Evolutionary conservation across 2,888 invertebrate species (phyloP).

Genomic region (Limenitis arthemis): DNA sequence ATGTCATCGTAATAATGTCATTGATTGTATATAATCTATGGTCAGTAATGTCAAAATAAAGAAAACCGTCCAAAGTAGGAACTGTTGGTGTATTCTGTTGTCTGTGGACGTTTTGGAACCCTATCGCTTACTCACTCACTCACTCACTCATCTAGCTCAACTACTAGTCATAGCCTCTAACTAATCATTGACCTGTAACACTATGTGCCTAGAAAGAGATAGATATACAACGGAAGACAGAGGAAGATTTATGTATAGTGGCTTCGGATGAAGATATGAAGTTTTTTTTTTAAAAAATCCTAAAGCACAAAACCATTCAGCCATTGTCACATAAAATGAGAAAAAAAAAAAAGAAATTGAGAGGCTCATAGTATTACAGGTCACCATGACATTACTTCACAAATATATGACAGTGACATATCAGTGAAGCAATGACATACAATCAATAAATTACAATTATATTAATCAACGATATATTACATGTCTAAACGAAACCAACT

Average conservation of each 20-base stretch:
- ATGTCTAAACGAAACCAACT: background rate
- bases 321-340: no score
- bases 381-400: conserved; percentile 1
- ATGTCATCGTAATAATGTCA: background rate
- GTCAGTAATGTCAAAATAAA: background rate
- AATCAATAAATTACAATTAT: conserved; percentile 1
- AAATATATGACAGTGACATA: conserved; percentile 10
- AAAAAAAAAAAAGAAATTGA: background rate
- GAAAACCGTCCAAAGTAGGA: conserved; percentile 12
- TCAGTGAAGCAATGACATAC: conserved; percentile 6
- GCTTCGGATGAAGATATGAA: background rate
- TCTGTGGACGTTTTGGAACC: conserved; percentile 39
- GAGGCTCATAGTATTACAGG: no score
- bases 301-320: no score
- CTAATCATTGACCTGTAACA: background rate
- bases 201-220: no score
- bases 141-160: conserved; percentile 20
- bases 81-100: conserved; percentile 7
- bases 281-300: no score
- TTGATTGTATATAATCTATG: background rate
- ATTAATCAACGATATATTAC: background rate
- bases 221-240: no score
- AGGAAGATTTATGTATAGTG: background rate
- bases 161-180: conserved; percentile 17
- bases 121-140: conserved; percentile 14